A percentile compares a stretch with the other conserved stretches of the same genome.
phyloP scores from a whole-genome alignment of 2,113 vertebrate species.

The Loxodonta africana region DNA sequence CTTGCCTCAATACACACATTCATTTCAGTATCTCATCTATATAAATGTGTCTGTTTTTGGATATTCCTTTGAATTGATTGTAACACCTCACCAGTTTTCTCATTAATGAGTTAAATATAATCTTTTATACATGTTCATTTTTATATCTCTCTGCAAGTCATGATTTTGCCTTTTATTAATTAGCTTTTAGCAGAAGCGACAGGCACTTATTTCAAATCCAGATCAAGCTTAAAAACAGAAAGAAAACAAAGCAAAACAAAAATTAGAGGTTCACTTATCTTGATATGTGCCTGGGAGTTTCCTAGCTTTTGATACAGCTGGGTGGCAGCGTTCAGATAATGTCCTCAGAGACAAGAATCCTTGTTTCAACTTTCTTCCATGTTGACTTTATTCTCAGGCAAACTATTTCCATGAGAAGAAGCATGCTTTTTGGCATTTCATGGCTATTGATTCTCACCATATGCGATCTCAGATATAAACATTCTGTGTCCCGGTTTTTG shows the following conservation, averaged over 20 bases:
- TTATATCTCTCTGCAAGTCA: slow-evolving; percentile 30
- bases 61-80: slow-evolving; percentile 45
- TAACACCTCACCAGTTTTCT: slow-evolving; percentile 49
- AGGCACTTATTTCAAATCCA: neutral
- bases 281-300: neutral
- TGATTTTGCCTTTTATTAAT: slow-evolving; percentile 4
- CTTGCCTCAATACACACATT: slow-evolving; percentile 42
- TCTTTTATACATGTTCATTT: slow-evolving; percentile 36
- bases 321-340: neutral
- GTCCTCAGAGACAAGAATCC: neutral
- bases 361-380: neutral
- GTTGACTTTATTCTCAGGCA: neutral
- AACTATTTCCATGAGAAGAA: neutral
- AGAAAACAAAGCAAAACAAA: neutral
- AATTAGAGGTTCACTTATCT: neutral
- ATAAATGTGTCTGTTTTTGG: slow-evolving; percentile 57
- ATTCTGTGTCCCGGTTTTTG: neutral
- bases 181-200: slow-evolving; percentile 7
- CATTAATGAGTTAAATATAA: slow-evolving; percentile 62
- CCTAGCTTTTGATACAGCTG: neutral
- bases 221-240: neutral
- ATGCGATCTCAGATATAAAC: neutral
- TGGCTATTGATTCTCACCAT: neutral
- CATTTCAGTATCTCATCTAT: slow-evolving; percentile 20
- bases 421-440: neutral